These are phyloP conservation scores for Phainopepla nitens DNA, from an alignment of 2,113 vertebrate species.

Conservation along the genomic window DNA sequence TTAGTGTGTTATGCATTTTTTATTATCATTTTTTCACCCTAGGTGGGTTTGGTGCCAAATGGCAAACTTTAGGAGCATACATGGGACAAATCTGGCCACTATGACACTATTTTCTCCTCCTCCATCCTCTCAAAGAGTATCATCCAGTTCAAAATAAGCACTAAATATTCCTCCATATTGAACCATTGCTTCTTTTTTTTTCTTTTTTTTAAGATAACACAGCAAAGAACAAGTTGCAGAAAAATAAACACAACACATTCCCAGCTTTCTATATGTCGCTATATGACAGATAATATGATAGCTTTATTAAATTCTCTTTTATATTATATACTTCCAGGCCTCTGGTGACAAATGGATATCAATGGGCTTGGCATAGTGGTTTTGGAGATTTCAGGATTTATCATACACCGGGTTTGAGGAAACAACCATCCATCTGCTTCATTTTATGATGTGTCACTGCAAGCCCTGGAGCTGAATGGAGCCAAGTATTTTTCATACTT, in stretches of 20 bases:
- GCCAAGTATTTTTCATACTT: not conserved
- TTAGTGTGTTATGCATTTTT: not conserved
- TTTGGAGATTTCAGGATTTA: not conserved
- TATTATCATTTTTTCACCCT: not conserved
- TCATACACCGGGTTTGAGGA: not conserved
- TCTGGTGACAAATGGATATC: not conserved
- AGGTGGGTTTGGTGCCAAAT: not conserved
- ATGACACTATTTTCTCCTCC: not conserved
- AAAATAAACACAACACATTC: not conserved
- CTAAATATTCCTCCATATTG: not conserved
- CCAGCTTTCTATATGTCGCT: accelerated
- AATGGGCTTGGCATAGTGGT: not conserved
- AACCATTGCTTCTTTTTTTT: not conserved
- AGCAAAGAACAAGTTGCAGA: not conserved
- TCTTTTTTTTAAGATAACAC: not conserved
- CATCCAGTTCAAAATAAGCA: not conserved
- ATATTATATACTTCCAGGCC: not conserved
- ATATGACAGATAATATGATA: not conserved
- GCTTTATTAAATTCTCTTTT: not conserved
- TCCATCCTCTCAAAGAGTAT: not conserved
- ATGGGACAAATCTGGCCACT: not conserved
- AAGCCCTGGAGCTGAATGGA: not conserved
- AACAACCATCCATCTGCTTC: not conserved
- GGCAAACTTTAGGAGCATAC: not conserved
- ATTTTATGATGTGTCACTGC: not conserved